Evolutionary conservation across 2,888 invertebrate species (phyloP), one percentile per base, ranked within the genome.

Genomic region (Oligia latruncula): DNA sequence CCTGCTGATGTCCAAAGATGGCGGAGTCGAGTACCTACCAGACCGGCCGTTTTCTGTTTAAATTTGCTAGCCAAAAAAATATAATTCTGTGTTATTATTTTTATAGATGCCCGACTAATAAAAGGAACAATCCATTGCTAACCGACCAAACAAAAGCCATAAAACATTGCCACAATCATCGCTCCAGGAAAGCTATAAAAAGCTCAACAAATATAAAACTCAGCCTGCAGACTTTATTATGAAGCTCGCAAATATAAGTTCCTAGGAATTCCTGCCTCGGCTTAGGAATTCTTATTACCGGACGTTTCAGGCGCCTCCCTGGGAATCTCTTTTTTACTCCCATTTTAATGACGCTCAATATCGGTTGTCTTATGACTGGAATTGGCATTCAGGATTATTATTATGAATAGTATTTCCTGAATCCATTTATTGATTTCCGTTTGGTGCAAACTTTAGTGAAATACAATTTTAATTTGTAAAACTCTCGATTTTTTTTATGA

Each of bases 201-300:
- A 15, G 29, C 65, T 70, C 35, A 71, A 40, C 23, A 74, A 83
- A 83, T 64, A 83, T 71, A 85, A 62, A 72, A 81, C 71, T 68
- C 35, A 11, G n/a, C 35, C 58, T 13, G 58, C 73, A 75, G 79
- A 62, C 73, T 76, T 78, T 83, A 86, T 78, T 71, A 79, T 43
- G 75, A 66, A 79, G 67, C 55, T 66, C 23, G 55, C 55, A 83
- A 79, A 87, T 83, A 78, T 87, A 85, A 78, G 78, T 77, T 78
- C 81, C 74, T 72, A 81, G 73, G 17, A 78, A 84, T 86, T 80
- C 87, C 71, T 78, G 62, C 76, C 76, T 70, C 64, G 70, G 60
- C 80, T 73, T 76, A 83, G 49, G 87, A 87, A 87, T 87, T 84
- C 74, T 43, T 78, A 86, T 81, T 87, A 74, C 75, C 20, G 71